phyloP scores from a whole-genome alignment of 2,797 vertebrate species.

The Micrastur ruficollis region DNA sequence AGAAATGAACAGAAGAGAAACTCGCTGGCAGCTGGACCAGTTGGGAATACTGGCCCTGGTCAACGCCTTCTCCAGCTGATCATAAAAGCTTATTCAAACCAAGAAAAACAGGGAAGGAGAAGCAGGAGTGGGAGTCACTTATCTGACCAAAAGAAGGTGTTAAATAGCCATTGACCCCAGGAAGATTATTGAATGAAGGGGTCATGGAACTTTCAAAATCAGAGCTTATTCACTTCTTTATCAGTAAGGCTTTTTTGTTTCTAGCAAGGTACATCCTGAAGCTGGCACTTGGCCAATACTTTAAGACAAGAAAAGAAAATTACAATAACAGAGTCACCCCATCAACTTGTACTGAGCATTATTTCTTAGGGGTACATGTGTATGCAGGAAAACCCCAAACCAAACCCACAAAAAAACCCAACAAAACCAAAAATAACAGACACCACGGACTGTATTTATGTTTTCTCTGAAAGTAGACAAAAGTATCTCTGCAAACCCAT shows the following conservation, averaged over 20 bases:
- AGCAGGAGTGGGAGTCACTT: not conserved
- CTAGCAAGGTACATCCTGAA: rapidly evolving
- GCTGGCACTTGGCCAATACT: not conserved
- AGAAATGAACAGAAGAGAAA: not conserved
- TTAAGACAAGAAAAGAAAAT: not conserved
- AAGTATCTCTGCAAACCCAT: not conserved
- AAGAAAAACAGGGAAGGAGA: not conserved
- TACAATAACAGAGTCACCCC: not conserved
- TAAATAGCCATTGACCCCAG: not conserved
- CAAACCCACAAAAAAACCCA: not conserved
- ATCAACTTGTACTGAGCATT: not conserved
- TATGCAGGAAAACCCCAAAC: not conserved
- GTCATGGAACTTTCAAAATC: not conserved
- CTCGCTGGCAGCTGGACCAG: not conserved
- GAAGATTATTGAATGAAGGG: not conserved
- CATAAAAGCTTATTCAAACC: not conserved
- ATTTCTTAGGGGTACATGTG: not conserved
- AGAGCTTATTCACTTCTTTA: not conserved
- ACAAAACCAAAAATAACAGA: not conserved
- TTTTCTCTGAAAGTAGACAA: not conserved
- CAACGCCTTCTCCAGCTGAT: not conserved
- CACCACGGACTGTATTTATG: not conserved
- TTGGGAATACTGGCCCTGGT: not conserved
- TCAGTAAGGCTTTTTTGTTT: not conserved
- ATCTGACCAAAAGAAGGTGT: not conserved